Evolutionary conservation across 1,140 invertebrate species (phyloP).

Genomic region (Propsilocerus akamusi): DNA sequence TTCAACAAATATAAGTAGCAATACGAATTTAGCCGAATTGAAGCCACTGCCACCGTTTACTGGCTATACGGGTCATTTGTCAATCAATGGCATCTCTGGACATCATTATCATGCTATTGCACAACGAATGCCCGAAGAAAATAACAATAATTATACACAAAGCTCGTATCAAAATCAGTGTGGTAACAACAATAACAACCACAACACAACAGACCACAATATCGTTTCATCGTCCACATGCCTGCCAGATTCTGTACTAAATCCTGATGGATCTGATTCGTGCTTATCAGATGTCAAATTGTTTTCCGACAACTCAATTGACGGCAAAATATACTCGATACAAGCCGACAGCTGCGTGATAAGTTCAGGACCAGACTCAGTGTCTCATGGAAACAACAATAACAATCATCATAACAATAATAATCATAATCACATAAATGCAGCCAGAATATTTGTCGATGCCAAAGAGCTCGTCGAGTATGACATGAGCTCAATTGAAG

Average conservation of each 20-base stretch:
- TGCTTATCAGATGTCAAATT: constrained; percentile 25
- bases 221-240: constrained; percentile 46
- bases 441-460: constrained; percentile 19
- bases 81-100: constrained; percentile 68
- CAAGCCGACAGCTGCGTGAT: constrained; percentile 30
- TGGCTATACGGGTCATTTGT: constrained; percentile 61
- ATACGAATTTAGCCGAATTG: constrained; percentile 50
- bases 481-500: constrained; percentile 58
- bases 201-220: constrained; percentile 33
- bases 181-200: constrained; percentile 24
- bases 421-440: constrained; percentile 6
- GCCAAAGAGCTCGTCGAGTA: constrained; percentile 23
- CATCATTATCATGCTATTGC: constrained; percentile 71
- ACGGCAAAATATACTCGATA: constrained; percentile 33
- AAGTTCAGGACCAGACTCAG: constrained; percentile 26
- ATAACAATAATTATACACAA: constrained; percentile 42
- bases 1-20: constrained; percentile 26
- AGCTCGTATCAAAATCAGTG: constrained; percentile 27
- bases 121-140: constrained; percentile 41
- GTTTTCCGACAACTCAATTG: constrained; percentile 28
- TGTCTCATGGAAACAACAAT: constrained; percentile 19
- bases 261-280: constrained; percentile 19
- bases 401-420: too few relatives aligned
- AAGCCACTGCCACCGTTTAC: constrained; percentile 76
- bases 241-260: constrained; percentile 30